Percentiles rank a stretch among this genome's conserved stretches.
phyloP scores from a whole-genome alignment of 2,797 vertebrate genomes.

The Sphaeramia orbicularis region DNA sequence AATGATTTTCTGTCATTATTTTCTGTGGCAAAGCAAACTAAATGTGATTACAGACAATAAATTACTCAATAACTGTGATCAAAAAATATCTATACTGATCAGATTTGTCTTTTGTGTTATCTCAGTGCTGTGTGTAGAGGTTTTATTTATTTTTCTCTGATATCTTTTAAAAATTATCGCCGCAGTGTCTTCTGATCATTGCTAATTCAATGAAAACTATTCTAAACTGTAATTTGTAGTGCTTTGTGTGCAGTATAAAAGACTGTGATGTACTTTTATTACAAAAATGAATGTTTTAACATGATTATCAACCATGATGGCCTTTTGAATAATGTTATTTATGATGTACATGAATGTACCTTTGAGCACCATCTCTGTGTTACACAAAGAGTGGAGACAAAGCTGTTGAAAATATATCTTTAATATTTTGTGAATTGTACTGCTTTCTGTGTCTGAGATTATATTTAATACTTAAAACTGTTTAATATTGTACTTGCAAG shows the following conservation, averaged over 20 bases:
- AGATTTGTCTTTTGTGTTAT: not conserved
- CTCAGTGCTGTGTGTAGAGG: not conserved
- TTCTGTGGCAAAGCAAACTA: not conserved
- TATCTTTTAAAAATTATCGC: not conserved
- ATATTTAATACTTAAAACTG: not conserved
- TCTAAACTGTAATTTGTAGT: not conserved
- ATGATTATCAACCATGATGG: slow-evolving; percentile 8
- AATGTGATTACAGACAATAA: not conserved
- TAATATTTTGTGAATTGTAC: slow-evolving; percentile 30
- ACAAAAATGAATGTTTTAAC: slow-evolving; percentile 25
- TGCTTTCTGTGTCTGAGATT: slow-evolving; percentile 16
- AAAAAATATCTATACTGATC: not conserved
- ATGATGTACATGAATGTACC: slow-evolving; percentile 42
- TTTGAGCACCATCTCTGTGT: slow-evolving; percentile 10
- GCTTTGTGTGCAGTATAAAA: slow-evolving; percentile 11
- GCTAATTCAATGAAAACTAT: slow-evolving; percentile 9
- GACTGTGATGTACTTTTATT: slow-evolving; percentile 8
- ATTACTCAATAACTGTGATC: not conserved
- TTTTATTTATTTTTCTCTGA: not conserved
- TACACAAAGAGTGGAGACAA: not conserved
- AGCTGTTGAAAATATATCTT: not conserved
- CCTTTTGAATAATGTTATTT: slow-evolving; percentile 30
- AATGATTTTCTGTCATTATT: too few species aligned
- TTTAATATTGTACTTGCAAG: not conserved
- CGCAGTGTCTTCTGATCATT: not conserved